Percentiles rank a stretch among this genome's conserved stretches.
phyloP scores from a whole-genome alignment of 2,113 vertebrate species.

The Rhineura floridana region DNA sequence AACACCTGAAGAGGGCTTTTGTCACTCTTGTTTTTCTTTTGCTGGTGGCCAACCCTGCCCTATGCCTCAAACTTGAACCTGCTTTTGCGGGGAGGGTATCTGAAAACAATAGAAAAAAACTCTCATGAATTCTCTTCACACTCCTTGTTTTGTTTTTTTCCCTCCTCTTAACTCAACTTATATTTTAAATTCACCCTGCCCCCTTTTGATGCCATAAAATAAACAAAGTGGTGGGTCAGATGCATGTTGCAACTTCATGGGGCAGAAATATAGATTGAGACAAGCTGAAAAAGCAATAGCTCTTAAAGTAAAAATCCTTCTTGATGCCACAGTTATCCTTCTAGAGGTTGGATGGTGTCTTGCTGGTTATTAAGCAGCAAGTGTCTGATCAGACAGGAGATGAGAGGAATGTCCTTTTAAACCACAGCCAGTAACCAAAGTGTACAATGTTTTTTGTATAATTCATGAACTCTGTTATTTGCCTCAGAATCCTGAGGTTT shows the following conservation, averaged over 20 bases:
- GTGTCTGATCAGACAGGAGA: neutral
- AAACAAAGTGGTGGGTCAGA: neutral
- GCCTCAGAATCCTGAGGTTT: neutral
- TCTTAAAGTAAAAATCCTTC: conserved; percentile 3
- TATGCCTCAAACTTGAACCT: neutral
- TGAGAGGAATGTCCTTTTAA: conserved; percentile 5
- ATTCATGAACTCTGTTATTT: neutral
- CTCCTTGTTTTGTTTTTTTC: neutral
- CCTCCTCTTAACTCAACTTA: too few species aligned
- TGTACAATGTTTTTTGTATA: neutral
- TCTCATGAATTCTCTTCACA: neutral
- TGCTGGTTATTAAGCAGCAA: conserved; percentile 10
- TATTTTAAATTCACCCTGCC: neutral
- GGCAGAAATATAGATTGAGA: neutral
- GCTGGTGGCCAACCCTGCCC: too few species aligned
- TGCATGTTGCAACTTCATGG: neutral
- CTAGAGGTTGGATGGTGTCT: neutral
- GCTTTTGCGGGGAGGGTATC: neutral
- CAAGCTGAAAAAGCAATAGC: neutral
- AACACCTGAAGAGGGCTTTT: too few species aligned
- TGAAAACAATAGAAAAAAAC: neutral
- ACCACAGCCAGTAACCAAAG: neutral
- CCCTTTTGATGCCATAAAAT: neutral
- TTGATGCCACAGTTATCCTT: neutral
- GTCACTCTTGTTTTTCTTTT: too few species aligned